Evolutionary conservation across 2,888 invertebrate species (phyloP), one percentile per base, ranked within the genome.

Genomic region (Pantelozetes paolii): DNA sequence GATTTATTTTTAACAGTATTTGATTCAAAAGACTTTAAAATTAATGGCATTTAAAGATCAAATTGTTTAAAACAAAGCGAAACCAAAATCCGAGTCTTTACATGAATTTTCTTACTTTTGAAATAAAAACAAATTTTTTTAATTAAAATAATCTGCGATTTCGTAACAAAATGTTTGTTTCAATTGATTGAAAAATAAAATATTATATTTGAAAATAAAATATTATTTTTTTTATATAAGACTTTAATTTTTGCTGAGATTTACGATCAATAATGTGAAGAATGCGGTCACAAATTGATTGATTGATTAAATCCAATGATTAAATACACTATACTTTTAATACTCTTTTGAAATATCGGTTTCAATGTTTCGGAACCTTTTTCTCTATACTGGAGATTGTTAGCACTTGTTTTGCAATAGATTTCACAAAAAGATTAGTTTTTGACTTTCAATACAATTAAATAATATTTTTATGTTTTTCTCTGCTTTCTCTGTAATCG

Each of bases 281-380:
- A 64, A 64, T 64, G 62, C 62, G 62, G 62, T 64, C 62, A 64
- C 36, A 36, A 64, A 64, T 64, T 64, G 62, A 64, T 64, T 64
- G 62, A 64, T 64, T 64, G 62, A 64, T 64, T 64, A n/a, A 64
- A 64, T 64, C 62, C 62, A 36, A n/a, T 20, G 62, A 64, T 64
- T 32, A n/a, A 62, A 45, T 45, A 45, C 45, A 11, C 2, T n/a
- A 20, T 8, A 40, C 32, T 36, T 64, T n/a, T 64, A 64, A 64
- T 20, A 36, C 20, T 28, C 62, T 20, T 23, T 54, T 54, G 54
- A 23, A 26, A 23, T 54, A 23, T 54, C 5, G 20, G 26, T 54
- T 8, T 54, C 20, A 8, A 48, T 48, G 20, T 20, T 20, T 54
- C 2, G 15, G 6, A 5, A 5, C 15, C 23, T 54, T 54, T n/a